These are phyloP conservation scores for Cyrtodaria siliqua DNA, from an alignment of 2,888 invertebrate genomes.

Conservation along the genomic window DNA sequence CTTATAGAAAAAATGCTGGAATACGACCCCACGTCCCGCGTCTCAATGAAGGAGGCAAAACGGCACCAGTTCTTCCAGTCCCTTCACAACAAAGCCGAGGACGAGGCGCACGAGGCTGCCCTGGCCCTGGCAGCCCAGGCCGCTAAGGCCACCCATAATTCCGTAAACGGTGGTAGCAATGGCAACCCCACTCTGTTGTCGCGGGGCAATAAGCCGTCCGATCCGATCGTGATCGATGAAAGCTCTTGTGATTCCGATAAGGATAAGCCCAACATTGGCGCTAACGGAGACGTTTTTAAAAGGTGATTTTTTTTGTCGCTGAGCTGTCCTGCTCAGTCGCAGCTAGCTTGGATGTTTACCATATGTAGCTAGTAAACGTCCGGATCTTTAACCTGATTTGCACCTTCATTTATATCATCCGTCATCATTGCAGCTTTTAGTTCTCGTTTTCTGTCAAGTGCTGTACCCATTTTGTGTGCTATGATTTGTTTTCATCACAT, in stretches of 20 bases:
- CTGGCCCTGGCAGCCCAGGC: constrained; percentile 27
- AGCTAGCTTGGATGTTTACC: too few species aligned
- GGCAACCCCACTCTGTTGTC: constrained; percentile 38
- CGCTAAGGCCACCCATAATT: constrained; percentile 21
- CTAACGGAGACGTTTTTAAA: constrained; percentile 41
- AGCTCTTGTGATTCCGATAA: constrained; percentile 62
- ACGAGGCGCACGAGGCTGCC: constrained; percentile 52
- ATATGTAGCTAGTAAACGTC: too few species aligned
- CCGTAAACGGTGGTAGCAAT: constrained; percentile 24
- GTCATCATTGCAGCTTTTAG: too few species aligned
- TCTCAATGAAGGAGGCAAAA: constrained; percentile 95
- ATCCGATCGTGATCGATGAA: constrained; percentile 59
- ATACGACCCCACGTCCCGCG: constrained; percentile 96
- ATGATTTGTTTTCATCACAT: too few species aligned
- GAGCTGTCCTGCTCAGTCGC: too few species aligned
- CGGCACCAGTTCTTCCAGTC: constrained; percentile 95
- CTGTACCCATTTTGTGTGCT: too few species aligned
- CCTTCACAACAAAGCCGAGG: constrained; percentile 68
- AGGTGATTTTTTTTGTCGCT: constrained; percentile 34
- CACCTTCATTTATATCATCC: too few species aligned
- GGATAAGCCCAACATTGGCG: constrained; percentile 17
- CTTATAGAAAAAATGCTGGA: constrained; percentile 98
- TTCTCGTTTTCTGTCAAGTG: too few species aligned
- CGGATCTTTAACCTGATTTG: too few species aligned
- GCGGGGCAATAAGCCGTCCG: constrained; percentile 40